These are phyloP conservation scores for Rhagoletis pomonella DNA, from an alignment of 1,140 invertebrate species.

Conservation along the genomic window DNA sequence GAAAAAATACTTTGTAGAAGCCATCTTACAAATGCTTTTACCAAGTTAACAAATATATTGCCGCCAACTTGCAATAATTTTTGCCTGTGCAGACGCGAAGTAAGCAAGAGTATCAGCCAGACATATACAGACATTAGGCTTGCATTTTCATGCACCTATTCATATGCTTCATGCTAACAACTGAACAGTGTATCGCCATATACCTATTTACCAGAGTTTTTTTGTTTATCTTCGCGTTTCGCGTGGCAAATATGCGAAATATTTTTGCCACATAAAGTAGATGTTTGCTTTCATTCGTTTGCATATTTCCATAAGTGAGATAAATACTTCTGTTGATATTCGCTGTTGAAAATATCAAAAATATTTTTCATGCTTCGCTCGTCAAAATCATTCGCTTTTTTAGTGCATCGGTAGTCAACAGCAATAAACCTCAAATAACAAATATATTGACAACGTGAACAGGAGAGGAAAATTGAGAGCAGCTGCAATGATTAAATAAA, in stretches of 20 bases:
- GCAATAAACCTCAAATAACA: constrained; percentile 12
- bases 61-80: too few species aligned
- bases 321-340: constrained; percentile 41
- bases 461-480: background rate
- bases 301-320: constrained; percentile 36
- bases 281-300: background rate
- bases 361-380: constrained; percentile 31
- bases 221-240: too few species aligned
- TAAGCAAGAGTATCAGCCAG: background rate
- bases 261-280: constrained; percentile 19
- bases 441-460: background rate
- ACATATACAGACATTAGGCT: too few species aligned
- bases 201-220: background rate
- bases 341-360: constrained; percentile 28
- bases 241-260: background rate
- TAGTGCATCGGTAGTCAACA: background rate
- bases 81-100: background rate
- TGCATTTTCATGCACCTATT: background rate
- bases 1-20: too few species aligned
- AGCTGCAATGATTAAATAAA: too few species aligned
- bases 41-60: too few species aligned
- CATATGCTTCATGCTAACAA: background rate
- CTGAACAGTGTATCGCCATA: background rate
- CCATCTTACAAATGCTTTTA: too few species aligned
- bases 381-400: background rate